Base-by-base conservation (phyloP, 2,113 vertebrate genomes). In the Silurus asotus region DNA sequence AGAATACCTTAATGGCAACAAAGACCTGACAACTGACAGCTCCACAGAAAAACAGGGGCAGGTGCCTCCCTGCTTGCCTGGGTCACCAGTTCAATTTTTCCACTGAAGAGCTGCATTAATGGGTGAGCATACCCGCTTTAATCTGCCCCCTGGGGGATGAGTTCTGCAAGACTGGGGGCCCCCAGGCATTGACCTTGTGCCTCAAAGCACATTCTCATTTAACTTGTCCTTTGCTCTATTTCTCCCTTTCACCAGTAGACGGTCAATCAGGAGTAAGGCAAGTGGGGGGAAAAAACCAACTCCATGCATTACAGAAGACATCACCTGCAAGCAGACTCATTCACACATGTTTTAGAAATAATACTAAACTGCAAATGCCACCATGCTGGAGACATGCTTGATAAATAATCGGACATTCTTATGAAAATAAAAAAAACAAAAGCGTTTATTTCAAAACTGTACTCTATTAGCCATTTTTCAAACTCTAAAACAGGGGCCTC, bases 71-170 rank as follows among this genome's bases (percentile, higher is more conserved):
- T 82, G 59, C 56, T 56, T 51, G 85, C 81, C 84, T 23, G 70
- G 91, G 88, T 90, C 90, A 90, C 86, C 88, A 80, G 86, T 88
- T 90, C 88, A 85, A 88, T 89, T 87, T 86, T 84, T 89, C 85
- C 86, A 82, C 70, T 90, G 88, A 90, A 88, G 79, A 88, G 87
- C 86, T 92, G 90, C 89, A 91, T 92, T 90, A 92, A 89, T 74
- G 80, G 75, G 76, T 61, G 82, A 75, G 75, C 85, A 85, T 84
- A 53, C 88, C 62, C 82, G 78, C 84, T 82, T 82, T 90, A 88
- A 89, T 89, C 88, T 83, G 81, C 75, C 86, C 76, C 90, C 85
- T 72, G 79, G 86, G 86, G 87, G 79, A 61, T 84, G 85, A 87
- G 79, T 87, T 87, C 87, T 85, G 72, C 72, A 87, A 72, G 86